Conservation (phyloP, 2,888 invertebrate genomes). For the Dastarcus helophoroides region DNA sequence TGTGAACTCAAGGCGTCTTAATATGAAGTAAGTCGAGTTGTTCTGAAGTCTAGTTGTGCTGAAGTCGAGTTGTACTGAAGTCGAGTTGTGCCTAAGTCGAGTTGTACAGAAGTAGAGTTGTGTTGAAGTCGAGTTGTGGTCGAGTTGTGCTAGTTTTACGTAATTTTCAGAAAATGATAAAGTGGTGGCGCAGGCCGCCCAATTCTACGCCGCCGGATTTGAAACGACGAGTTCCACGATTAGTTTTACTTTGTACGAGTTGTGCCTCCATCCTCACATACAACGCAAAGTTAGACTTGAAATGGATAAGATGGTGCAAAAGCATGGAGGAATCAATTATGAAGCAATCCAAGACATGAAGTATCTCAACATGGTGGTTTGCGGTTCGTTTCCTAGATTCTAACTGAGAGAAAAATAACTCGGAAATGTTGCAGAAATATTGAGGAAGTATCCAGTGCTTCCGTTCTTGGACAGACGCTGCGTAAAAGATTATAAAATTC, state of each 20-base stretch:
- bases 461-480: conserved; percentile 21
- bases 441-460: conserved; percentile 29
- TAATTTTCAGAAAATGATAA: conserved; percentile 42
- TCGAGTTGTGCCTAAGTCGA: no score
- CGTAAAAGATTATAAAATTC: conserved; percentile 19
- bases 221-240: conserved; percentile 49
- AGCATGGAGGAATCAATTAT: conserved; percentile 38
- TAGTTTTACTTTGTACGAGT: conserved; percentile 44
- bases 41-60: no score
- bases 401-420: not conserved
- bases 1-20: no score
- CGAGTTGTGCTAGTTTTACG: no score
- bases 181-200: conserved; percentile 46
- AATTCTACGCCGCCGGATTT: conserved; percentile 50
- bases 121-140: no score
- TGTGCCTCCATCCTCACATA: conserved; percentile 41
- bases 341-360: conserved; percentile 42
- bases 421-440: conserved; percentile 1
- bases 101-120: no score
- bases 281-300: conserved; percentile 43
- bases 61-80: no score
- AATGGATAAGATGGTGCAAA: conserved; percentile 34
- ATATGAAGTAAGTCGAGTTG: no score
- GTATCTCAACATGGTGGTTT: conserved; percentile 47
- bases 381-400: conserved; percentile 30